Evolutionary conservation across 1,140 invertebrate genomes (phyloP).

Genomic region (Drosophila mauritiana): DNA sequence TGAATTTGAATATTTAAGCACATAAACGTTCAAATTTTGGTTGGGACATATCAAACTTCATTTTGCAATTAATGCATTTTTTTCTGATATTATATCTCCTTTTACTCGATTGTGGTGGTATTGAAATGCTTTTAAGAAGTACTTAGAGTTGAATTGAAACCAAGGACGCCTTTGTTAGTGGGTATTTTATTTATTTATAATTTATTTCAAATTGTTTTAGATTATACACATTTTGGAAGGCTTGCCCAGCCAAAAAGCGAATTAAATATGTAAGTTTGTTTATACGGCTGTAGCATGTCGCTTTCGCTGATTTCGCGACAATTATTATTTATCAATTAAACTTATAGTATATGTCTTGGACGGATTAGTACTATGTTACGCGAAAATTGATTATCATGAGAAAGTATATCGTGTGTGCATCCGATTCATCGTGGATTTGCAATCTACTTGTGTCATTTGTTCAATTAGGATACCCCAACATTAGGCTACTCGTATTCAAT

Average conservation of each 20-base stretch:
- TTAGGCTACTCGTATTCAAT: neutral
- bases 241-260: slow-evolving; percentile 11
- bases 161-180: slow-evolving; percentile 27
- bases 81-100: too few species aligned
- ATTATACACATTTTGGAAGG: slow-evolving; percentile 12
- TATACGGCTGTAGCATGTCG: slow-evolving; percentile 11
- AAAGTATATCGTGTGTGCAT: slow-evolving; percentile 10
- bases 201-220: slow-evolving; percentile 30
- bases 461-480: slow-evolving; percentile 1
- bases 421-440: neutral
- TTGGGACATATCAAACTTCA: too few species aligned
- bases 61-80: too few species aligned
- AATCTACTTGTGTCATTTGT: slow-evolving; percentile 1
- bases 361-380: slow-evolving; percentile 56
- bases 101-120: too few species aligned
- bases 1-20: too few species aligned
- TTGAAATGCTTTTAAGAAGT: too few species aligned
- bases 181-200: slow-evolving; percentile 42
- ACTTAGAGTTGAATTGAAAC: neutral
- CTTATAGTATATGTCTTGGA: slow-evolving; percentile 47
- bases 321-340: slow-evolving; percentile 26
- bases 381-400: slow-evolving; percentile 36
- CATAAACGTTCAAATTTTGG: too few species aligned
- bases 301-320: slow-evolving; percentile 23
- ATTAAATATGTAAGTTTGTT: slow-evolving; percentile 23